Evolutionary conservation across 2,797 vertebrate species (phyloP), one percentile per base, ranked within the genome.

Genomic region (Micromesistius poutassou): DNA sequence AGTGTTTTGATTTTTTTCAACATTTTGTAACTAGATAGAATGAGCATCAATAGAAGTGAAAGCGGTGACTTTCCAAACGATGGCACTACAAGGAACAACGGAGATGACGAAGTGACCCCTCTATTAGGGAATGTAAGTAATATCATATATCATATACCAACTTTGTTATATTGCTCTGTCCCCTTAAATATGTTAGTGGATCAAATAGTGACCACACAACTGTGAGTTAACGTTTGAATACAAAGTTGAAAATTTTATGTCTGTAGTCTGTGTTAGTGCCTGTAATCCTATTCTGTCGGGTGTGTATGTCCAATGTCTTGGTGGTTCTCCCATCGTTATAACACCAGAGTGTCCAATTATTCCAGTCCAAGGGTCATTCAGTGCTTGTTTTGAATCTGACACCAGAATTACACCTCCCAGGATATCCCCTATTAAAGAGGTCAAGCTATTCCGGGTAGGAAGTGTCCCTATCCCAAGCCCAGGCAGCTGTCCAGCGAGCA

Each of bases 381-480:
- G 6, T 77, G 83, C 85, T 89, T 90, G 90, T 90, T 89, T 86
- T 87, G 87, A 91, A 88, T 89, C 82, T 75, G 87, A 88, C 88
- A 89, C 85, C 84, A 85, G 85, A 88, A 87, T 89, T 89, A 85
- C 87, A 78, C 76, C 84, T 89, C 75, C 71, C 90, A 91, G 93
- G 93, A 93, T 92, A 91, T 93, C 90, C 91, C 89, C 86, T 84
- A 91, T 93, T 93, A 93, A 73, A 87, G 90, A 76, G 88, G 91
- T 91, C 91, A 91, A 85, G 85, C 89, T 68, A 28, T 68, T 68
- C 62, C 8, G 62, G 62, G 62, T 84, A 82, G 83, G 87, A 87
- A 87, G 86, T 89, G 83, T 87, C 87, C 87, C 89, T 81, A 89
- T 90, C 88, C 90, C 85, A 84, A 90, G 91, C 87, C 89, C 87